A percentile compares a stretch with the other conserved stretches of the same genome.
Conservation (phyloP, 2,888 invertebrate genomes). For the Philereme vetulata region DNA sequence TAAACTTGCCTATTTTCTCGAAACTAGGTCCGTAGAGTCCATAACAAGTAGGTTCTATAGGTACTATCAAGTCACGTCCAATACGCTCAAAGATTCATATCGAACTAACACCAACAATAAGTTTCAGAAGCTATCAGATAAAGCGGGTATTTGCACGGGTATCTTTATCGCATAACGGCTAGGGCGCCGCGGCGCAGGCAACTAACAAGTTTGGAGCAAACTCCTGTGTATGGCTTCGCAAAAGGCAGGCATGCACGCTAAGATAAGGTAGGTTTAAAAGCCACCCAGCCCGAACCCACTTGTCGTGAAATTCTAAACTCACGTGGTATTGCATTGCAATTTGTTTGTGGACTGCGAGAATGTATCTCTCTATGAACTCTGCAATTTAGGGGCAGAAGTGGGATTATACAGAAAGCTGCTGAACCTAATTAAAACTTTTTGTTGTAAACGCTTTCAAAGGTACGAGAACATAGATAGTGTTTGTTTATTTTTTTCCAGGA, state of each 20-base stretch:
- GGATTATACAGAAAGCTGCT: no score
- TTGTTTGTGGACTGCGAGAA: slow-evolving; percentile 13
- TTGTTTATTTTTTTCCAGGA: no score
- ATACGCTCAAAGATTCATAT: no score
- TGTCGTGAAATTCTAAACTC: slow-evolving; percentile 50
- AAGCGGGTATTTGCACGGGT: slow-evolving; percentile 9
- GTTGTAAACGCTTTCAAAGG: no score
- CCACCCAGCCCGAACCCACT: slow-evolving; percentile 42
- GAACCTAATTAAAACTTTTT: no score
- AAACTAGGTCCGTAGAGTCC: no score
- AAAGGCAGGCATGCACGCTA: slow-evolving; percentile 41
- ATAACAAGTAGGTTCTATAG: no score
- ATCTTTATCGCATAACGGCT: slow-evolving; percentile 16
- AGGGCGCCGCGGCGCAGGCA: slow-evolving; percentile 3
- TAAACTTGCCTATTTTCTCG: no score
- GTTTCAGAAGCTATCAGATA: slow-evolving; percentile 20
- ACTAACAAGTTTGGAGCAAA: slow-evolving; percentile 41
- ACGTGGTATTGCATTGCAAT: slow-evolving; percentile 14
- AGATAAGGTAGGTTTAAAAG: slow-evolving; percentile 52
- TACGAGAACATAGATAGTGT: no score
- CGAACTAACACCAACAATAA: neutral
- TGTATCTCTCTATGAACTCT: slow-evolving; percentile 2
- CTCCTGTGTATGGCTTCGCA: slow-evolving; percentile 37
- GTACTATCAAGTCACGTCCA: no score
- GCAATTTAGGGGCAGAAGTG: no score